Base-by-base conservation (phyloP, 2,888 invertebrate species). In the Polydrusus cervinus region DNA sequence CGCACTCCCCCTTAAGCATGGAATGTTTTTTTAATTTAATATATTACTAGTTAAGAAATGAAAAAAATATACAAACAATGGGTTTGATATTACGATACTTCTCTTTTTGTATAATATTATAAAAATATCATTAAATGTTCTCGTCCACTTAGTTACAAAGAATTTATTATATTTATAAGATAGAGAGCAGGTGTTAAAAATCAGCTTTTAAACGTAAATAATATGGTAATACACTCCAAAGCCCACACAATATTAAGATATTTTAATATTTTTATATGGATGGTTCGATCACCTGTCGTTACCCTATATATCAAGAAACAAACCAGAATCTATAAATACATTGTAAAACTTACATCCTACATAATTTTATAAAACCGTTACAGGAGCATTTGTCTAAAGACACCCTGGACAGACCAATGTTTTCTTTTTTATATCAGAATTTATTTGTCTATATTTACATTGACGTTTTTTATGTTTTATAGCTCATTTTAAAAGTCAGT, bases 381-480 rank as follows among this genome's bases (percentile, higher is more conserved):
- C 40, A 20, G 61, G 47, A 61, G 47, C 68, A 70, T 70, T 71
- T 71, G 71, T 72, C 25, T 20, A 13, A 38, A 43, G 65, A 25
- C 47, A 38, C 69, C 65, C 57, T 55, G 55, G 49, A 18, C 25
- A 53, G 67, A 0, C 20, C 51, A 34, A 60, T 51, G 79, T 80
- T 79, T 76, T 76, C 76, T 78, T 81, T n/a, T 79, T 83, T 83
- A 82, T 83, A 82, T 83, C 81, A 81, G 81, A 83, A 84, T 84
- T 84, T 83, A 82, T 82, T 81, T 78, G 81, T 80, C 80, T 82
- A 82, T 82, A 83, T 82, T 81, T 61, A 82, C 83, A 83, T 83
- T 84, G 83, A 84, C 84, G 82, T 84, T 83, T 82, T 83, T 83
- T 79, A 81, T 83, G 82, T 83, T 84, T 84, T 84, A 84, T 84